Conservation (phyloP, 2,888 invertebrate species). For the Ethmia dodecea region DNA sequence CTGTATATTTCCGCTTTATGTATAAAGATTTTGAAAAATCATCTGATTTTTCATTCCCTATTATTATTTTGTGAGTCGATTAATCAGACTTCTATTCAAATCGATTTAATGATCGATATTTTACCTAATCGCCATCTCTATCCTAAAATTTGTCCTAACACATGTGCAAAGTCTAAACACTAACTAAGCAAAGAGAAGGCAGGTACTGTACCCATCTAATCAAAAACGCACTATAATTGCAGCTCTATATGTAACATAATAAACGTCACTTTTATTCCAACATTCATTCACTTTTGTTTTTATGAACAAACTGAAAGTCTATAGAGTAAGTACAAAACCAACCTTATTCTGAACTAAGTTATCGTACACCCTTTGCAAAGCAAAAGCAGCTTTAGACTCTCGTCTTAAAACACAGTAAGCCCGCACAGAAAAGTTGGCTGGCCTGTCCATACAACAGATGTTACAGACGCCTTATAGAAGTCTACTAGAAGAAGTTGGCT, state of each 20-base stretch:
- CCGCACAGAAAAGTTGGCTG: constrained; percentile 27
- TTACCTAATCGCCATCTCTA: too few relatives aligned
- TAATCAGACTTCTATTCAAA: too few relatives aligned
- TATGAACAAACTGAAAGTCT: constrained; percentile 51
- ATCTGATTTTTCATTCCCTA: too few relatives aligned
- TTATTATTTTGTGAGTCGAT: too few relatives aligned
- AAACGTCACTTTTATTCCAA: constrained; percentile 32
- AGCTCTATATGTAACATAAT: background rate
- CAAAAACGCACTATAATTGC: too few relatives aligned
- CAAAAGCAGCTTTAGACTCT: constrained; percentile 20
- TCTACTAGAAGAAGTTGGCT: constrained; percentile 37
- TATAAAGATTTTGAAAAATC: too few relatives aligned
- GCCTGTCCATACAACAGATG: constrained; percentile 65
- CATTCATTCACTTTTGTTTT: constrained; percentile 45
- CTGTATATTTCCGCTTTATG: too few relatives aligned
- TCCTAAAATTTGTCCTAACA: too few relatives aligned
- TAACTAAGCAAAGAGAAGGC: too few relatives aligned
- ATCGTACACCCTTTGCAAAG: constrained; percentile 2
- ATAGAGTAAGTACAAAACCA: constrained; percentile 53
- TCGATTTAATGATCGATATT: too few relatives aligned
- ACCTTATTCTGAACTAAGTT: constrained; percentile 33
- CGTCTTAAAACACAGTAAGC: constrained; percentile 16
- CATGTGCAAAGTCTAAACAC: too few relatives aligned
- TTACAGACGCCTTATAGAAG: constrained; percentile 56
- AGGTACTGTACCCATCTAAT: too few relatives aligned